A percentile compares a stretch with the other conserved stretches of the same genome.
These are phyloP conservation scores for Cydia strobilella DNA, from an alignment of 1,140 invertebrate genomes.

Conservation along the genomic window DNA sequence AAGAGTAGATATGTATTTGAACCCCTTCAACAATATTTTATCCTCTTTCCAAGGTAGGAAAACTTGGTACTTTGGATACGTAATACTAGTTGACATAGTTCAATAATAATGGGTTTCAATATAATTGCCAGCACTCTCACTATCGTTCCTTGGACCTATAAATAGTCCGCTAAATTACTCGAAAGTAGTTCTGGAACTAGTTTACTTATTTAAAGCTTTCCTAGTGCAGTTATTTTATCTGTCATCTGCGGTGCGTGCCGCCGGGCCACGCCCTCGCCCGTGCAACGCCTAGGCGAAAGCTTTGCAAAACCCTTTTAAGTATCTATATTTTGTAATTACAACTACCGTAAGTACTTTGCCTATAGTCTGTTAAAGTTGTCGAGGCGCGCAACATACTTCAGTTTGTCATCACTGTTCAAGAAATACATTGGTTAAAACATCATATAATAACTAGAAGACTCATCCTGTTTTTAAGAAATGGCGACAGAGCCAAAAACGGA, in stretches of 20 bases:
- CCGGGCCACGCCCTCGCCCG: constrained; percentile 37
- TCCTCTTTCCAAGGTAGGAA: neutral
- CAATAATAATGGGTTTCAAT: neutral
- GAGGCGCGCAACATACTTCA: too few species aligned
- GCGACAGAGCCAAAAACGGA: too few species aligned
- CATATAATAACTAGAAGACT: too few species aligned
- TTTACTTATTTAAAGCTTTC: constrained; percentile 37
- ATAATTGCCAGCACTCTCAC: constrained; percentile 3
- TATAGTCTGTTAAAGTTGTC: neutral
- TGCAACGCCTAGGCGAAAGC: neutral
- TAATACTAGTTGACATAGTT: neutral
- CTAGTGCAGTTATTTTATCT: constrained; percentile 38
- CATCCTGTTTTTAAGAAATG: too few species aligned
- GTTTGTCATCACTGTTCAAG: too few species aligned
- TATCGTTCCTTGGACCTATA: constrained; percentile 1
- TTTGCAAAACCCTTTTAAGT: constrained; percentile 28
- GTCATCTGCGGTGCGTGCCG: constrained; percentile 40
- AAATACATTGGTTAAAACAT: too few species aligned
- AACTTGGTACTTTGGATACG: neutral
- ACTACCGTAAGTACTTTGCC: neutral
- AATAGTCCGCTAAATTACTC: constrained; percentile 16
- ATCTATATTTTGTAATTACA: neutral
- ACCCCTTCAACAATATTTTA: neutral
- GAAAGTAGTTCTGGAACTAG: constrained; percentile 35
- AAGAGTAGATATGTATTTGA: neutral